Conservation (phyloP, 2,113 vertebrate genomes). For the Plecotus auritus region DNA sequence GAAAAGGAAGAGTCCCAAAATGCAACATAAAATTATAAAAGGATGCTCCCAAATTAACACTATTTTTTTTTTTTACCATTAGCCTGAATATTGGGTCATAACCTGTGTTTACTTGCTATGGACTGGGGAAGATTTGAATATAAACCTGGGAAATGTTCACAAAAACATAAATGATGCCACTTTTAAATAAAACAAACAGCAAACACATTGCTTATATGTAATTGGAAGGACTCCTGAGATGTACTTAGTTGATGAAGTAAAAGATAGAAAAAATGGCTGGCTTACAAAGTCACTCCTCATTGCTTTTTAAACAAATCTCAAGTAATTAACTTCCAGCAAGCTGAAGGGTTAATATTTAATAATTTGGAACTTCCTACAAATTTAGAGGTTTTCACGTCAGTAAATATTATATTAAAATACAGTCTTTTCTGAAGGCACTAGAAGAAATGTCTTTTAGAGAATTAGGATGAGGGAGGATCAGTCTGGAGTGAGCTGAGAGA, state of each 20-base stretch:
- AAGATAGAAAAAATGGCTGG: background rate
- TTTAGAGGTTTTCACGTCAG: background rate
- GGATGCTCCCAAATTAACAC: background rate
- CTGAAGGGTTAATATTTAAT: slow-evolving; percentile 31
- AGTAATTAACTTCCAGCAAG: slow-evolving; percentile 22
- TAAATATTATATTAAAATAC: slow-evolving; percentile 17
- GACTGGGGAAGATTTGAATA: background rate
- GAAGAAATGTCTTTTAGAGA: background rate
- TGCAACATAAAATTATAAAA: background rate
- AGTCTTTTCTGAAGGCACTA: background rate
- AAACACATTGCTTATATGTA: background rate
- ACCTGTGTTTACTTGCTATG: background rate
- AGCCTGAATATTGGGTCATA: background rate
- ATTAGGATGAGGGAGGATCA: background rate
- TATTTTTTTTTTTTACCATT: background rate
- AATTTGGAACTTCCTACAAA: slow-evolving; percentile 1
- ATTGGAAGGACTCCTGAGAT: background rate
- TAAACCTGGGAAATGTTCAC: background rate
- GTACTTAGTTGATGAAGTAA: background rate
- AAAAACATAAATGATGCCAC: background rate
- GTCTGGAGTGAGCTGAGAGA: background rate
- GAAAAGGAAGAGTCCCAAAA: background rate
- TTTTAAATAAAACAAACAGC: background rate
- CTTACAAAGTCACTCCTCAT: background rate
- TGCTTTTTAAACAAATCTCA: background rate